These are phyloP conservation scores for Piezodorus guildinii DNA, from an alignment of 1,140 invertebrate species.

Conservation along the genomic window DNA sequence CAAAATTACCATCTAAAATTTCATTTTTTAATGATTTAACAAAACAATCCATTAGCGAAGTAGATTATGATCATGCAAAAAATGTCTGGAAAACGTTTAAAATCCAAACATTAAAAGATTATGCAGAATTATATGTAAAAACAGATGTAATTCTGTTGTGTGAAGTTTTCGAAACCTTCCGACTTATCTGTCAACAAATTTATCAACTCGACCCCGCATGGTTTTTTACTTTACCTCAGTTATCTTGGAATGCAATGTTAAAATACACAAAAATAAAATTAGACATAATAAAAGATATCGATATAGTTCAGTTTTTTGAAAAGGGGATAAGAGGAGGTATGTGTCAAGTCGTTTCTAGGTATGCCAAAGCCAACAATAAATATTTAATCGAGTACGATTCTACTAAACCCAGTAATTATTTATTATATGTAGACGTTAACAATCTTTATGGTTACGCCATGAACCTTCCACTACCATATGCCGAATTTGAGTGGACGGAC, in stretches of 20 bases:
- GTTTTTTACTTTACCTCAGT: slow-evolving; percentile 34
- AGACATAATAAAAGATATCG: slow-evolving; percentile 37
- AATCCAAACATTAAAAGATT: slow-evolving; percentile 29
- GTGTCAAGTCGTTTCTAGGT: slow-evolving; percentile 32
- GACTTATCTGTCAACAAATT: slow-evolving; percentile 27
- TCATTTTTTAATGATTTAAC: slow-evolving; percentile 31
- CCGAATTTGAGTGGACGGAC: slow-evolving; percentile 37
- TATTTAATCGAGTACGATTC: slow-evolving; percentile 36
- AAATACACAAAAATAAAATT: slow-evolving; percentile 35
- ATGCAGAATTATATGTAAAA: slow-evolving; percentile 33
- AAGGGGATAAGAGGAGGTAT: slow-evolving; percentile 29
- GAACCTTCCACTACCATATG: slow-evolving; percentile 34
- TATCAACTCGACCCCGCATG: slow-evolving; percentile 28
- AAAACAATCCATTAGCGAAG: slow-evolving; percentile 27
- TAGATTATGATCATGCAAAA: slow-evolving; percentile 35
- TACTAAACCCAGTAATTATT: slow-evolving; percentile 30
- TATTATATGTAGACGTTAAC: slow-evolving; percentile 41
- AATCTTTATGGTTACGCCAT: slow-evolving; percentile 44
- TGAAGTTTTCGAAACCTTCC: slow-evolving; percentile 38
- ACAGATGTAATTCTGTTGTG: slow-evolving; percentile 35
- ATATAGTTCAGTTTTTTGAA: slow-evolving; percentile 36
- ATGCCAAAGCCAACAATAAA: slow-evolving; percentile 37
- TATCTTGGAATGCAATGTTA: slow-evolving; percentile 36
- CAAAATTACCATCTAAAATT: slow-evolving; percentile 31
- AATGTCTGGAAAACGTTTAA: slow-evolving; percentile 36